Conservation (phyloP, 64 coral and sea anemone species). For the Montipora foliosa region DNA sequence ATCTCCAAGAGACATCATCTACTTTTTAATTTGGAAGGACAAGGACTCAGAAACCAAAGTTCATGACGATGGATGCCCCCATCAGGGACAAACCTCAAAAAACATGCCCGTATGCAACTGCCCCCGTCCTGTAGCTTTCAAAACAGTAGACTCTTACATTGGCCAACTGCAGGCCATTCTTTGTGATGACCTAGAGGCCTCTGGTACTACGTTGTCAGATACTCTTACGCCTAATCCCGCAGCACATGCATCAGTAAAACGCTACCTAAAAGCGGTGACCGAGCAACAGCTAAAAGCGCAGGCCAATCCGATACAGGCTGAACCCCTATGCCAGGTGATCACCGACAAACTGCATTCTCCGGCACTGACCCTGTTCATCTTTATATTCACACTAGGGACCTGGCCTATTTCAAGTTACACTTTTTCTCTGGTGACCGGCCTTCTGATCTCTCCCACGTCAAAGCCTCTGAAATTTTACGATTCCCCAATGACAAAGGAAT, state of each 20-base stretch:
- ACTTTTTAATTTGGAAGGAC: slow-evolving; percentile 23
- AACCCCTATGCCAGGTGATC: neutral
- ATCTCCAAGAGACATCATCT: neutral
- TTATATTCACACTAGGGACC: neutral
- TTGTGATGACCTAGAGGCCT: neutral
- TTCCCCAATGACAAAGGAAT: neutral
- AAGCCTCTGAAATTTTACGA: no score
- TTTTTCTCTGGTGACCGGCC: neutral
- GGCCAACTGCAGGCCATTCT: slow-evolving; percentile 30
- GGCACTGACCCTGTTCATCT: neutral
- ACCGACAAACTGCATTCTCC: neutral
- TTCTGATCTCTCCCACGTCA: neutral
- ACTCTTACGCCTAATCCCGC: neutral
- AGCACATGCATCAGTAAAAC: neutral
- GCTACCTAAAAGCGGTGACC: slow-evolving; percentile 11
- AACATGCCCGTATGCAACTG: neutral
- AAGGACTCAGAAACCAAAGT: neutral
- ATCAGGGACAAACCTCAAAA: neutral
- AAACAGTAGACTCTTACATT: slow-evolving; percentile 26
- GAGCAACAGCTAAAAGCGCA: slow-evolving; percentile 7
- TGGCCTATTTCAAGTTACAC: neutral
- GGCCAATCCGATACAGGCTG: neutral
- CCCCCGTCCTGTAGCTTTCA: neutral
- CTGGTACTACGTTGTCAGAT: neutral
- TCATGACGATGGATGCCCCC: neutral